These are phyloP conservation scores for Drosophila albomicans DNA, from an alignment of 1,140 invertebrate species.

Conservation along the genomic window DNA sequence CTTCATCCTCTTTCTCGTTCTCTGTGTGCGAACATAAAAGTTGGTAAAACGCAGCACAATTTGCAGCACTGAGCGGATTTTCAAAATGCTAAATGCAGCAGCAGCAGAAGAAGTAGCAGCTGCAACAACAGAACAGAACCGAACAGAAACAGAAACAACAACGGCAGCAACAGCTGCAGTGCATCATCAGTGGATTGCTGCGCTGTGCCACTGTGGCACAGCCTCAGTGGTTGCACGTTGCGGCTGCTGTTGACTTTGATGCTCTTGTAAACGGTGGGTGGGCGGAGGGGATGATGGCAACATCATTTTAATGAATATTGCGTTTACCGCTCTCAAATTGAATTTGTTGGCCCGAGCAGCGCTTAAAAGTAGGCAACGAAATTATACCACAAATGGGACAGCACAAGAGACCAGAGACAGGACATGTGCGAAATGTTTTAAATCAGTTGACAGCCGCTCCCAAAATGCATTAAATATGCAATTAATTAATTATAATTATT, in stretches of 20 bases:
- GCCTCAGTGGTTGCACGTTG: constrained; percentile 39
- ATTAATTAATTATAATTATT: no score
- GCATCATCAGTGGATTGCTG: constrained; percentile 61
- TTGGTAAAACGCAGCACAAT: constrained; percentile 70
- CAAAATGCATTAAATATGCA: background rate
- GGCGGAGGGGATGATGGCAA: background rate
- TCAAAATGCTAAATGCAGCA: constrained; percentile 63
- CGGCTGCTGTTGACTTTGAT: constrained; percentile 47
- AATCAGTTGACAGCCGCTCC: background rate
- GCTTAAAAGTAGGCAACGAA: constrained; percentile 20
- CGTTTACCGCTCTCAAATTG: constrained; percentile 47
- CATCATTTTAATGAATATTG: constrained; percentile 5
- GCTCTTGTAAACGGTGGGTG: constrained; percentile 15
- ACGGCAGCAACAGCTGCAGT: constrained; percentile 28
- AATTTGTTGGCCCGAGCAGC: constrained; percentile 34
- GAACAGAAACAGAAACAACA: no score
- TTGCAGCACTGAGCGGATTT: constrained; percentile 78
- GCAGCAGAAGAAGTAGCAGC: constrained; percentile 11
- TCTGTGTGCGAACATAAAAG: constrained; percentile 55
- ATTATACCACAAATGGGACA: constrained; percentile 1
- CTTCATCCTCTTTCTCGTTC: background rate
- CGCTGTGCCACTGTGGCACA: constrained; percentile 30
- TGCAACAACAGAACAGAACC: constrained; percentile 1
- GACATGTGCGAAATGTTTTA: background rate
- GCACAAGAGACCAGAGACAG: background rate